phyloP scores from a whole-genome alignment of 1,140 invertebrate genomes.

The Hirudo medicinalis region DNA sequence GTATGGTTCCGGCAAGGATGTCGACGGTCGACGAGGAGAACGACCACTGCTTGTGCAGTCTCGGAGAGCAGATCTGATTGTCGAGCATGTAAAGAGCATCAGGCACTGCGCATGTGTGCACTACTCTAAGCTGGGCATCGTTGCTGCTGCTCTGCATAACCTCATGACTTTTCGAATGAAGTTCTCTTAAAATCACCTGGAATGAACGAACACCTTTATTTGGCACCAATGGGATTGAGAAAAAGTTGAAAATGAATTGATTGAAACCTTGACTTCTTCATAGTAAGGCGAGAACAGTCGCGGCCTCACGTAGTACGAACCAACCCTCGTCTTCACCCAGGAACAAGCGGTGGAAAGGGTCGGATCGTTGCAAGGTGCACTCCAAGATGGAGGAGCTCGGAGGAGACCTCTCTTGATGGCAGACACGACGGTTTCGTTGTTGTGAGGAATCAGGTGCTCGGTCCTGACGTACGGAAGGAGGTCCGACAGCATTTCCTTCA shows the following conservation, averaged over 20 bases:
- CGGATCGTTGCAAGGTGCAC: slow-evolving; percentile 58
- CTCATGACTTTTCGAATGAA: slow-evolving; percentile 53
- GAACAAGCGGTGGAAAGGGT: slow-evolving; percentile 57
- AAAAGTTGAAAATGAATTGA: neutral
- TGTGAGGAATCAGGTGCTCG: slow-evolving; percentile 74
- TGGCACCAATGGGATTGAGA: neutral
- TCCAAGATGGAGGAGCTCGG: slow-evolving; percentile 64
- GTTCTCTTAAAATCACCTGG: slow-evolving; percentile 64
- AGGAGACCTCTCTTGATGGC: slow-evolving; percentile 67
- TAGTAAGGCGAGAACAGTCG: slow-evolving; percentile 82
- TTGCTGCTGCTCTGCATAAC: neutral
- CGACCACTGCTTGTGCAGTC: slow-evolving; percentile 13
- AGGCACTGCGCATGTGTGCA: slow-evolving; percentile 54
- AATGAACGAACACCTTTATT: slow-evolving; percentile 13
- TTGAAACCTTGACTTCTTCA: slow-evolving; percentile 69
- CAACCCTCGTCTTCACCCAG: slow-evolving; percentile 67
- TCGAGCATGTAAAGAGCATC: slow-evolving; percentile 85
- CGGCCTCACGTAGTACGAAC: slow-evolving; percentile 67
- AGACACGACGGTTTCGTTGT: slow-evolving; percentile 62
- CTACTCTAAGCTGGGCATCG: slow-evolving; percentile 18
- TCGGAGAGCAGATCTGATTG: slow-evolving; percentile 36
- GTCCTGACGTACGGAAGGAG: slow-evolving; percentile 66
- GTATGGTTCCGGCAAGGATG: slow-evolving; percentile 50
- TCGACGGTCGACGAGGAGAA: slow-evolving; percentile 39
- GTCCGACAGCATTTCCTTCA: slow-evolving; percentile 70